These are phyloP conservation scores for Falcunculus frontatus DNA, from an alignment of 2,113 vertebrate genomes.

Conservation along the genomic window DNA sequence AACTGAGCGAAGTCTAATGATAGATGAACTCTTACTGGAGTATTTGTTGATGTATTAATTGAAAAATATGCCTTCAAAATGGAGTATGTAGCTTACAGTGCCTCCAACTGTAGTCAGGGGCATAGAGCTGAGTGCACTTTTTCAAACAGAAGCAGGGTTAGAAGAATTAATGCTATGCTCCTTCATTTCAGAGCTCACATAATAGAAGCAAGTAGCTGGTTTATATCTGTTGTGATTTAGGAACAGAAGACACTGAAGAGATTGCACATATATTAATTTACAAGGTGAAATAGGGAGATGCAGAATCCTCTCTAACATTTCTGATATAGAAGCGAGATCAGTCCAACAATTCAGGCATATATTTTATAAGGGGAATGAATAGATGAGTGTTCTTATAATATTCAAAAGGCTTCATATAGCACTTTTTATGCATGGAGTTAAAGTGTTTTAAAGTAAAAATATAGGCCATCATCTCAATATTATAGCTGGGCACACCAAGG, in stretches of 20 bases:
- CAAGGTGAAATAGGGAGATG: background rate
- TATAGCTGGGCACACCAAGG: background rate
- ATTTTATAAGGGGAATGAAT: background rate
- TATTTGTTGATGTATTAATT: background rate
- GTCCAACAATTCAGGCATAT: background rate
- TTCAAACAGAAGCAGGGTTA: background rate
- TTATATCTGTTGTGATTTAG: background rate
- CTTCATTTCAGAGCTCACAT: background rate
- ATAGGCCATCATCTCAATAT: background rate
- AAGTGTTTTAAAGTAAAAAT: constrained; percentile 36
- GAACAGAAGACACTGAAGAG: background rate
- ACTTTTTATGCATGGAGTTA: background rate
- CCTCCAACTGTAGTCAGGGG: background rate
- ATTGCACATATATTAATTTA: background rate
- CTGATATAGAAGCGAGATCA: background rate
- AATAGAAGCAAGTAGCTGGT: background rate
- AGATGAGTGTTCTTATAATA: background rate
- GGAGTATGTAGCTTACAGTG: background rate
- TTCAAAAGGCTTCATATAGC: background rate
- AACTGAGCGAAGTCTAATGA: background rate
- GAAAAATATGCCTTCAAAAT: background rate
- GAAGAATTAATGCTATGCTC: background rate
- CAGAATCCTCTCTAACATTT: background rate
- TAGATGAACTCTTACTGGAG: background rate
- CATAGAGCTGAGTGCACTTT: background rate